A percentile compares a stretch with the other conserved stretches of the same genome.
Evolutionary conservation across 35 echinoderm and acorn worm species (phyloP).

Genomic region (Chiridota heheva): DNA sequence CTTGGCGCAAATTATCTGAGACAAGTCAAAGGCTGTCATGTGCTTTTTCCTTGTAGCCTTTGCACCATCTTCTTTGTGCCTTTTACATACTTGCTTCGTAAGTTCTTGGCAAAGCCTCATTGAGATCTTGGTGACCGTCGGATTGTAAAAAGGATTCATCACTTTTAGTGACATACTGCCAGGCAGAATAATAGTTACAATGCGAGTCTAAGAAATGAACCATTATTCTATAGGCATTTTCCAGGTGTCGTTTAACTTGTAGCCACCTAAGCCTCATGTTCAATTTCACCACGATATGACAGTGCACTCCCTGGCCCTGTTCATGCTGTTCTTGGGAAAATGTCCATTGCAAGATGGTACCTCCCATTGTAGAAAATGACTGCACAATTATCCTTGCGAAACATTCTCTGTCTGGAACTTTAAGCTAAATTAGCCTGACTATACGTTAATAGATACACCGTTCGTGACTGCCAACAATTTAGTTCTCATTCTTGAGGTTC

Average conservation of each 20-base stretch:
- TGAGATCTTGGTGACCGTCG: conserved; percentile 3
- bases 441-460: conserved; percentile 57
- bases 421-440: conserved; percentile 23
- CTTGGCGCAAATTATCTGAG: conserved; percentile 1
- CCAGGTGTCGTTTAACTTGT: not conserved
- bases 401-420: not conserved
- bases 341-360: not conserved
- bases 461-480: no score
- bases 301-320: conserved; percentile 23
- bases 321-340: conserved; percentile 30
- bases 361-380: not conserved
- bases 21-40: conserved; percentile 28
- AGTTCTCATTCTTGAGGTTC: no score
- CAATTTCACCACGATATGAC: conserved; percentile 55
- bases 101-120: not conserved
- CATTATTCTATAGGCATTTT: conserved; percentile 5
- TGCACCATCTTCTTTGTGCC: not conserved
- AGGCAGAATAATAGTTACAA: conserved; percentile 54
- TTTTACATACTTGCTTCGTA: not conserved
- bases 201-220: conserved; percentile 36
- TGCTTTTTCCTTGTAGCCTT: not conserved
- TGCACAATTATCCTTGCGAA: conserved; percentile 6
- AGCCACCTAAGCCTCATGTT: not conserved
- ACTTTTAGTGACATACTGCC: conserved; percentile 40
- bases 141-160: not conserved